Conservation (phyloP, 2,888 invertebrate species). For the Sphaeridia pumilis region DNA sequence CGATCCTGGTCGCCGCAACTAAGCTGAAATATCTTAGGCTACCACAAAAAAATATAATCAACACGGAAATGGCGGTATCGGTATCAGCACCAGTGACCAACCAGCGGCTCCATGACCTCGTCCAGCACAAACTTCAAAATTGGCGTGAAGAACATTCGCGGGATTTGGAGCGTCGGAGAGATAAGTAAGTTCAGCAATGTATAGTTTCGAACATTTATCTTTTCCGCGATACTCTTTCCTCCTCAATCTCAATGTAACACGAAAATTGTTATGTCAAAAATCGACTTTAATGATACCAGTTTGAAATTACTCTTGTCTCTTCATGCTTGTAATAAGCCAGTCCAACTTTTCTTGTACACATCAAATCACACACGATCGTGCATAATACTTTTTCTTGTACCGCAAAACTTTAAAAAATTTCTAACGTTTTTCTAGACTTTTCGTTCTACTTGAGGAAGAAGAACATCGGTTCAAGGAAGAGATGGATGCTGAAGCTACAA, state of each 20-base stretch:
- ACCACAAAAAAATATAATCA: too few relatives aligned
- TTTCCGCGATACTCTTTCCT: too few relatives aligned
- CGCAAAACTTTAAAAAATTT: neutral
- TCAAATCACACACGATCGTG: too few relatives aligned
- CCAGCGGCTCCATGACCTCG: conserved; percentile 16
- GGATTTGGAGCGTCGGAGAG: conserved; percentile 26
- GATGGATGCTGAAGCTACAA: conserved; percentile 20
- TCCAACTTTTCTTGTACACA: too few relatives aligned
- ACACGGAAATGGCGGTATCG: too few relatives aligned
- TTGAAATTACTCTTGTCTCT: too few relatives aligned
- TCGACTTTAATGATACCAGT: too few relatives aligned
- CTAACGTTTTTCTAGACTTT: conserved; percentile 18
- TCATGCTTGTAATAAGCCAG: neutral
- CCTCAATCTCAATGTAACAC: too few relatives aligned
- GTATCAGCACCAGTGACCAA: neutral
- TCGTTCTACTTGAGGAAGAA: conserved; percentile 27
- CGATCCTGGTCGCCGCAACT: too few relatives aligned
- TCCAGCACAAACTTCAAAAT: conserved; percentile 18
- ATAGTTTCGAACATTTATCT: too few relatives aligned
- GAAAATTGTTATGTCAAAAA: too few relatives aligned
- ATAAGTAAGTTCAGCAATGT: conserved; percentile 20
- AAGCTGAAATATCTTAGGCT: too few relatives aligned
- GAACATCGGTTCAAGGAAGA: conserved; percentile 19
- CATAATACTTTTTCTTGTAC: neutral
- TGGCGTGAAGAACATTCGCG: conserved; percentile 22